These are phyloP conservation scores for Callorhinus ursinus DNA, from an alignment of 2,113 vertebrate species.

Conservation along the genomic window DNA sequence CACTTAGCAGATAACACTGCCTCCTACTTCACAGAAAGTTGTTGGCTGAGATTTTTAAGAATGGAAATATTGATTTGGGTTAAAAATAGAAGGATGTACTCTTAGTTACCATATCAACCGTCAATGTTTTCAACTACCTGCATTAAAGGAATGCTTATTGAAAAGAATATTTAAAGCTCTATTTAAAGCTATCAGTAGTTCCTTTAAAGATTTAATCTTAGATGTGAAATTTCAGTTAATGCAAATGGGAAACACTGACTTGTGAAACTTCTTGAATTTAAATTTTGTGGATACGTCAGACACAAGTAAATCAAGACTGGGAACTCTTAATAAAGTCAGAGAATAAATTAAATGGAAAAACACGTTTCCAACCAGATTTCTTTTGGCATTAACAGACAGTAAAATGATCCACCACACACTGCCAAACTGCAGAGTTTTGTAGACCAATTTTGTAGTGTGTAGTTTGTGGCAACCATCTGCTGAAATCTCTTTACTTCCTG, in stretches of 20 bases:
- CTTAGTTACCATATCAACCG: not conserved
- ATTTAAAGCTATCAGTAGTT: constrained; percentile 50
- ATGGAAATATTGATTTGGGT: not conserved
- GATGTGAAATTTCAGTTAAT: constrained; percentile 54
- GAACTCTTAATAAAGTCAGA: constrained; percentile 79
- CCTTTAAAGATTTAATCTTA: constrained; percentile 55
- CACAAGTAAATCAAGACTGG: constrained; percentile 72
- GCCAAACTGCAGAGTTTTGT: constrained; percentile 81
- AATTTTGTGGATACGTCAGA: constrained; percentile 64
- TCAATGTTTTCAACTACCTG: not conserved
- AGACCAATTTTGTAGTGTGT: constrained; percentile 68
- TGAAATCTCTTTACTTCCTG: constrained; percentile 75
- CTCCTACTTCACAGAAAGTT: not conserved
- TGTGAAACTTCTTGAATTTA: constrained; percentile 60
- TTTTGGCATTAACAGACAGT: constrained; percentile 81
- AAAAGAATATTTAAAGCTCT: constrained; percentile 18
- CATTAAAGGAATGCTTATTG: not conserved
- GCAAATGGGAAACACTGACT: constrained; percentile 43
- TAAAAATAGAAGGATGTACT: constrained; percentile 9
- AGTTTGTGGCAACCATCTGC: constrained; percentile 84
- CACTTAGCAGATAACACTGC: not conserved
- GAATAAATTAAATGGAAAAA: constrained; percentile 83
- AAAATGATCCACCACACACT: constrained; percentile 74
- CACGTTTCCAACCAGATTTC: constrained; percentile 75
- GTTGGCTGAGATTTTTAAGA: not conserved